Conservation (phyloP, 2,888 invertebrate species). For the Sialis lutaria region DNA sequence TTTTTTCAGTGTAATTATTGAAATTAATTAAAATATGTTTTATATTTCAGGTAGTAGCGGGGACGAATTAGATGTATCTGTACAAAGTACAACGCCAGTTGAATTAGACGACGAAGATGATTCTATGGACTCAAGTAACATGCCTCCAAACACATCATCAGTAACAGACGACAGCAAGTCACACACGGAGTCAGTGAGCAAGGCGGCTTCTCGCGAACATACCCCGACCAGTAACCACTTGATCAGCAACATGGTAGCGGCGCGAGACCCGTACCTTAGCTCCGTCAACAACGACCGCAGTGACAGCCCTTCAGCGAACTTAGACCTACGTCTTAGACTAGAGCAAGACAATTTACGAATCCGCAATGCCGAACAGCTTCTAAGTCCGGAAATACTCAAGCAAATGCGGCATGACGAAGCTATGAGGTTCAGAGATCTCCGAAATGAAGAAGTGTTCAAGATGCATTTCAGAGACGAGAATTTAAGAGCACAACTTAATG, state of each 20-base stretch:
- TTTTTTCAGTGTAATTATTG: too few relatives aligned
- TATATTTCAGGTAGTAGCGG: slow-evolving; percentile 37
- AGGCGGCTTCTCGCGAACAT: slow-evolving; percentile 6
- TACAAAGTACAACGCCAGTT: slow-evolving; percentile 12
- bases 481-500: slow-evolving; percentile 8
- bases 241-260: background rate
- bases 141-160: slow-evolving; percentile 1
- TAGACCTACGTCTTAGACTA: slow-evolving; percentile 6
- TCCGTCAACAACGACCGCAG: background rate
- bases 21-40: too few relatives aligned
- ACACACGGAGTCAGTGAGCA: slow-evolving; percentile 7
- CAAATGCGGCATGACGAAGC: slow-evolving; percentile 4
- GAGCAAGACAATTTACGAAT: slow-evolving; percentile 9
- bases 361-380: slow-evolving; percentile 9
- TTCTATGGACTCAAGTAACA: slow-evolving; percentile 11
- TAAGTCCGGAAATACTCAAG: slow-evolving; percentile 9
- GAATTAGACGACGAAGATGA: slow-evolving; percentile 13
- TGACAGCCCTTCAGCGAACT: slow-evolving; percentile 5
- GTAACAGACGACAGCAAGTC: slow-evolving; percentile 2
- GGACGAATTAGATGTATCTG: slow-evolving; percentile 34
- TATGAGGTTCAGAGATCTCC: background rate
- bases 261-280: background rate
- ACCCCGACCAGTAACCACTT: slow-evolving; percentile 1
- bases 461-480: slow-evolving; percentile 1
- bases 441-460: background rate